phyloP scores from a whole-genome alignment of 1,140 invertebrate species.

The Zaprionus kolodkinae region DNA sequence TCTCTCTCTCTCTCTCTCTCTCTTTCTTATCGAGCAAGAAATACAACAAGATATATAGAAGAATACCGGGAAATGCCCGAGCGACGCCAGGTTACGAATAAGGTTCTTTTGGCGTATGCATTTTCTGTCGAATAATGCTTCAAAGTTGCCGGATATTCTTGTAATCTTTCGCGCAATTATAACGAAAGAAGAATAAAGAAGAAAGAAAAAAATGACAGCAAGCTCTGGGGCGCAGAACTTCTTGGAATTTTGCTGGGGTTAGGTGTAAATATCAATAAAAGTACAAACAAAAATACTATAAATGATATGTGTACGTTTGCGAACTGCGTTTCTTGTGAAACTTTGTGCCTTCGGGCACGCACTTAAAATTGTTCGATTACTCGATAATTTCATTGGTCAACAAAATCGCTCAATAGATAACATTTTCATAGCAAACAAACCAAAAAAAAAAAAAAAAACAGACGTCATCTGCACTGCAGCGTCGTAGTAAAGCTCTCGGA shows the following conservation, averaged over 20 bases:
- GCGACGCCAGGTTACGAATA: conserved; percentile 4
- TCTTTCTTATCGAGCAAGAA: conserved; percentile 3
- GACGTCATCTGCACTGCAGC: background rate
- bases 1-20: too few species aligned
- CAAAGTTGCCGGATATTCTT: conserved; percentile 9
- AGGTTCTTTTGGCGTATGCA: background rate
- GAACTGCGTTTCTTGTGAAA: background rate
- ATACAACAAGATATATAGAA: background rate
- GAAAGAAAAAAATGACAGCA: background rate
- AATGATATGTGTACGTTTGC: background rate
- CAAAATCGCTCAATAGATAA: background rate
- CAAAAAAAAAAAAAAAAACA: background rate
- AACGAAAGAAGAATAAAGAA: background rate
- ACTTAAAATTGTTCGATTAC: background rate
- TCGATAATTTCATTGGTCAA: background rate
- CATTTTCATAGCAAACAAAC: background rate
- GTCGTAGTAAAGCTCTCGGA: background rate
- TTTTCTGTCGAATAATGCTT: conserved; percentile 2
- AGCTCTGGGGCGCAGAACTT: background rate
- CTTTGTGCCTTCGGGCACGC: background rate
- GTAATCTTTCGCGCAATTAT: background rate
- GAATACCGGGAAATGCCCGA: conserved; percentile 32
- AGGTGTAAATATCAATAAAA: background rate
- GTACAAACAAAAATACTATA: background rate
- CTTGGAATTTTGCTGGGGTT: background rate